phyloP scores from a whole-genome alignment of 2,113 vertebrate genomes.

The Corythoichthys haematopterus region DNA sequence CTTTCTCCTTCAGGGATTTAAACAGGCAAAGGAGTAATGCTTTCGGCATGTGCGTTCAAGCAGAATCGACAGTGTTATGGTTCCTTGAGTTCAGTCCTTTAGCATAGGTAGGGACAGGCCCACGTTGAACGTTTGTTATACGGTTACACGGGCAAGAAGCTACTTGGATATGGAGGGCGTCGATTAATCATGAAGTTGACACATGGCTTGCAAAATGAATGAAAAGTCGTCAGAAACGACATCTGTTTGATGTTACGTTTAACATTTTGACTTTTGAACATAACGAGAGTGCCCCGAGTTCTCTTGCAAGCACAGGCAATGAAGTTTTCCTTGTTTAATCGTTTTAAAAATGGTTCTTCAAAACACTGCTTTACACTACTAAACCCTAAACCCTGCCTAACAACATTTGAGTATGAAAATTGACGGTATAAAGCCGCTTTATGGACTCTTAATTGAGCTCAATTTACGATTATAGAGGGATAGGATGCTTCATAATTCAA shows the following conservation, averaged over 20 bases:
- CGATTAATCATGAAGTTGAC: neutral
- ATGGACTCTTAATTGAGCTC: too few relatives aligned
- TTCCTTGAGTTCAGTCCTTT: constrained; percentile 3
- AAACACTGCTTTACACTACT: too few relatives aligned
- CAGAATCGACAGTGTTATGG: constrained; percentile 27
- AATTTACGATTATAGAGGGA: too few relatives aligned
- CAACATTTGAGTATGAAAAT: too few relatives aligned
- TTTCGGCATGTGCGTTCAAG: constrained; percentile 33
- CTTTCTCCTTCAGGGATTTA: constrained; percentile 20
- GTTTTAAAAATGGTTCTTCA: too few relatives aligned
- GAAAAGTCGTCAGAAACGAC: neutral
- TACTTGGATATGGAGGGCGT: neutral
- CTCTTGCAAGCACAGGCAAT: too few relatives aligned
- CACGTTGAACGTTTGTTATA: neutral
- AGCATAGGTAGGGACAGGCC: neutral
- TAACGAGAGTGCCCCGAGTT: too few relatives aligned
- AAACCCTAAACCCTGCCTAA: too few relatives aligned
- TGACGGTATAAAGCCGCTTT: too few relatives aligned
- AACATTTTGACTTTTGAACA: neutral
- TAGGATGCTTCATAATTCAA: too few relatives aligned
- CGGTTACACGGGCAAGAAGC: neutral
- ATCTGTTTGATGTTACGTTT: neutral
- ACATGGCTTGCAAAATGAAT: neutral
- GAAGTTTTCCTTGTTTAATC: too few relatives aligned
- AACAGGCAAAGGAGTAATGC: constrained; percentile 30